Evolutionary conservation across 2,797 vertebrate genomes (phyloP).

Genomic region (Cygnus olor): DNA sequence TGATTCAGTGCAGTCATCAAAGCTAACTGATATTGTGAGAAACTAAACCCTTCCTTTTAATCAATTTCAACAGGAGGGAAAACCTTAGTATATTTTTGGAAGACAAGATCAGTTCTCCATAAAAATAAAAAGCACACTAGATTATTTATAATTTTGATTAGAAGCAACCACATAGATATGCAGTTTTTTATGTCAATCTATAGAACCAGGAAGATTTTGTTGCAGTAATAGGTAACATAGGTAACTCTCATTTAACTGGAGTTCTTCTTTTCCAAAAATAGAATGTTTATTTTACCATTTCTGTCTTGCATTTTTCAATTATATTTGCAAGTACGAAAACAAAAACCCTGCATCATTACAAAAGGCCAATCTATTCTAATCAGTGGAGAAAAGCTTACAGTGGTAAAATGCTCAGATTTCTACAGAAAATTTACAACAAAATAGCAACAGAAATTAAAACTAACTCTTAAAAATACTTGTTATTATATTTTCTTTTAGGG

Average conservation of each 20-base stretch:
- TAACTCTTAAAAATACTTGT: constrained; percentile 19
- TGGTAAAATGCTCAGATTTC: background rate
- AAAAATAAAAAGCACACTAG: background rate
- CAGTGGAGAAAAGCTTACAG: background rate
- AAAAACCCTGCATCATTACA: background rate
- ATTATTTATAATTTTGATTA: constrained; percentile 27
- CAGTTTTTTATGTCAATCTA: background rate
- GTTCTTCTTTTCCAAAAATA: background rate
- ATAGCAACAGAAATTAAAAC: constrained; percentile 28
- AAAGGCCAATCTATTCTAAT: background rate
- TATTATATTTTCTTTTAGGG: background rate
- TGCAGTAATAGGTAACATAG: background rate
- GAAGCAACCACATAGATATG: background rate
- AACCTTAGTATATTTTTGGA: background rate
- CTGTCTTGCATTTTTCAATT: background rate
- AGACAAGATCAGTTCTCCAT: background rate
- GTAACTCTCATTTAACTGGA: background rate
- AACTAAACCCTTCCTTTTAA: background rate
- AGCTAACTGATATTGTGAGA: background rate
- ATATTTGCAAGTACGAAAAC: background rate
- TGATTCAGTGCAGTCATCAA: background rate
- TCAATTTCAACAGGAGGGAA: background rate
- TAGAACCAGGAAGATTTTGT: background rate
- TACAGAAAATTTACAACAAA: constrained; percentile 8
- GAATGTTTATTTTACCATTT: background rate